phyloP scores from a whole-genome alignment of 2,888 invertebrate genomes.

The Pyrrhosoma nymphula region DNA sequence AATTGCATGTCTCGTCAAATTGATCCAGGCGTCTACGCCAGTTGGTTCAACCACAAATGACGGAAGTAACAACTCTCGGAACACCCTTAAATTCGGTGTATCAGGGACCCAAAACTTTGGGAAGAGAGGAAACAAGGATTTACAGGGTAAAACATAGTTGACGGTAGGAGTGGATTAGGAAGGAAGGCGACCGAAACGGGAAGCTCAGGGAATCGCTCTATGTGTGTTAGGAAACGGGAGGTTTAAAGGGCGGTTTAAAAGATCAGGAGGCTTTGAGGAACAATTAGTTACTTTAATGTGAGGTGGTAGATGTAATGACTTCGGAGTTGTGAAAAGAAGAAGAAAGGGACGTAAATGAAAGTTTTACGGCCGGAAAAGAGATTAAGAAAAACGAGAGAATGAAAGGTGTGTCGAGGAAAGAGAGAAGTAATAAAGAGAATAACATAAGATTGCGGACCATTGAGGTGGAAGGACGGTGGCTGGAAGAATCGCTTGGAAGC shows the following conservation, averaged over 20 bases:
- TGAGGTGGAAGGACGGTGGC: no score
- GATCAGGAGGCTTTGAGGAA: not conserved
- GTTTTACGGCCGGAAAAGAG: no score
- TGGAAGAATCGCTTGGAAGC: no score
- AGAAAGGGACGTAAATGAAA: no score
- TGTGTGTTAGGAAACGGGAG: not conserved
- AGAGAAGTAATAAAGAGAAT: not conserved
- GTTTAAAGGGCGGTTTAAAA: not conserved
- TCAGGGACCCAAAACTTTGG: not conserved
- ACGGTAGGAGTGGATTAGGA: not conserved
- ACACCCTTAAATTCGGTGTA: not conserved
- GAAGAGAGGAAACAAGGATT: not conserved
- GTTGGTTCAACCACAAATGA: not conserved
- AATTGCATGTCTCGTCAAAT: no score
- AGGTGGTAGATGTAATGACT: not conserved
- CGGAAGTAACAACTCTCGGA: not conserved
- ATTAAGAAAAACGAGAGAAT: not conserved
- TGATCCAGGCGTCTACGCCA: not conserved
- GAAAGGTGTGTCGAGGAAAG: no score
- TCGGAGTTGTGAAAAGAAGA: no score
- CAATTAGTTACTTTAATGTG: not conserved
- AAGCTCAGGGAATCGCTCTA: not conserved
- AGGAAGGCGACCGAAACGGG: not conserved
- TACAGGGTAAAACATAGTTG: not conserved
- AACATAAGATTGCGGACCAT: not conserved